Evolutionary conservation across 2,797 vertebrate genomes (phyloP).

Genomic region (Hemibagrus guttatus): DNA sequence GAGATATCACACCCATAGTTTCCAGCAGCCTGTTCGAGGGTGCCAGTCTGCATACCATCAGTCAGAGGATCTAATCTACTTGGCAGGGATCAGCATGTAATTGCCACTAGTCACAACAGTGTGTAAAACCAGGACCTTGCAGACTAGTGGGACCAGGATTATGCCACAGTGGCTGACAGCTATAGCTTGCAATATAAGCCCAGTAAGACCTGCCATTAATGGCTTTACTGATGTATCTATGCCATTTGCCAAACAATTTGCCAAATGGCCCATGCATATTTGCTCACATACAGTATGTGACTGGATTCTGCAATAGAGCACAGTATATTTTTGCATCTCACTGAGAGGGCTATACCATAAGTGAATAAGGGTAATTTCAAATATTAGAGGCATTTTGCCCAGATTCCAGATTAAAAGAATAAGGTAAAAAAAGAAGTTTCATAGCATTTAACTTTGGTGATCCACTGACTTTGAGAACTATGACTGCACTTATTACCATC

Average conservation of each 20-base stretch:
- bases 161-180: not conserved
- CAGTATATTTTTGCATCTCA: not conserved
- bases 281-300: not conserved
- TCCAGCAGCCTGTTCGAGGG: not conserved
- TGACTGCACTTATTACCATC: conserved; percentile 49
- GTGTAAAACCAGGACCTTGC: not conserved
- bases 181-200: not conserved
- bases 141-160: not conserved
- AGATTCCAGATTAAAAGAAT: not conserved
- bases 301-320: not conserved
- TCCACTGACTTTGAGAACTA: not conserved
- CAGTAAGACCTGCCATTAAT: not conserved
- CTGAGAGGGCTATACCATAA: not conserved
- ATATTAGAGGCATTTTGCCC: not conserved
- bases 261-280: not conserved
- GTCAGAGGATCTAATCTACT: not conserved
- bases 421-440: not conserved
- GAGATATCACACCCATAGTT: conserved; percentile 1
- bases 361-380: not conserved
- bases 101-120: not conserved
- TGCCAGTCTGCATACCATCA: not conserved
- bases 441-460: not conserved
- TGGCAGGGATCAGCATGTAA: not conserved
- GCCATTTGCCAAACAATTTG: not conserved
- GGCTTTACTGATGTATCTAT: not conserved